These are phyloP conservation scores for Tachina grossa DNA, from an alignment of 2,888 invertebrate genomes.

Conservation along the genomic window DNA sequence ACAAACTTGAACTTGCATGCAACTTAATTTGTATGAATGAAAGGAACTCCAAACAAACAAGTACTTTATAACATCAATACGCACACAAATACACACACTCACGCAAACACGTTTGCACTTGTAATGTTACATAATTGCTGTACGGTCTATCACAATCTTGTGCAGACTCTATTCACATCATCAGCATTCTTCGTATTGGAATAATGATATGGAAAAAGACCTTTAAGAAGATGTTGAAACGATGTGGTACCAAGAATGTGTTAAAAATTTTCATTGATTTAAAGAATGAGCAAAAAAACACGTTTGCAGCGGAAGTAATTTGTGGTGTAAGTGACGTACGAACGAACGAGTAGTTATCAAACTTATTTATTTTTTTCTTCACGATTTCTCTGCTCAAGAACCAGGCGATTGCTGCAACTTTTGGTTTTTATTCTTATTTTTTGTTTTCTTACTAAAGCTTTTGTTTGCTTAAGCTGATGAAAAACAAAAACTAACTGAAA, in stretches of 20 bases:
- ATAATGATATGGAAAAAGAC: slow-evolving; percentile 35
- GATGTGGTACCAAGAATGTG: slow-evolving; percentile 40
- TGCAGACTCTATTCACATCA: slow-evolving; percentile 38
- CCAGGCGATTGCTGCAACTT: slow-evolving; percentile 26
- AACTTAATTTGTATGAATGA: neutral
- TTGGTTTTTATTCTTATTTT: slow-evolving; percentile 9
- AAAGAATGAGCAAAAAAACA: slow-evolving; percentile 53
- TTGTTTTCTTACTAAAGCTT: neutral
- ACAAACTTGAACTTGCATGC: neutral
- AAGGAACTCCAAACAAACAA: neutral
- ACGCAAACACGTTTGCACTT: neutral
- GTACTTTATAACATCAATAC: neutral
- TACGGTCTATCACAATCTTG: slow-evolving; percentile 59
- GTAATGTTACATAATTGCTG: slow-evolving; percentile 65
- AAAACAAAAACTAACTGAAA: neutral
- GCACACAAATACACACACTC: neutral
- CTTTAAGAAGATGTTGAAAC: slow-evolving; percentile 54
- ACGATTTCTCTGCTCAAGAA: slow-evolving; percentile 6
- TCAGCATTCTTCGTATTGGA: slow-evolving; percentile 37
- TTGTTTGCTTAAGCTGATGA: neutral
- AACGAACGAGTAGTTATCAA: slow-evolving; percentile 36
- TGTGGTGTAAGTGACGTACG: slow-evolving; percentile 64
- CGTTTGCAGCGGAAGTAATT: slow-evolving; percentile 71
- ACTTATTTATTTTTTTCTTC: slow-evolving; percentile 16
- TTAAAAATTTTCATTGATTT: slow-evolving; percentile 62